phyloP scores from a whole-genome alignment of 2,797 vertebrate genomes.

The Gallinago solitaria region DNA sequence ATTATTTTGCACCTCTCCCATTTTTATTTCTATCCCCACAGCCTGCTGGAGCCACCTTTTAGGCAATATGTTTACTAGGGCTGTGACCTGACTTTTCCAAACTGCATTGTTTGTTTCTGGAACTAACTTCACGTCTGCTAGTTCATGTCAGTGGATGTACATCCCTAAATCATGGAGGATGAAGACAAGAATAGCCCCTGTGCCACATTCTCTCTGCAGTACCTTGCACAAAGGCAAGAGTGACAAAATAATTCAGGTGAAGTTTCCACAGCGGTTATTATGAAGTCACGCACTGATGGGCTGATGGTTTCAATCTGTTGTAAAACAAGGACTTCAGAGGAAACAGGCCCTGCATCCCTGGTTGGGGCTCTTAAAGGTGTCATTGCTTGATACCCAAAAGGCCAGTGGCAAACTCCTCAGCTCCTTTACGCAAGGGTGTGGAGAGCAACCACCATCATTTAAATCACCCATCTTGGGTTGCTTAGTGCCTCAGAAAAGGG shows the following conservation, averaged over 20 bases:
- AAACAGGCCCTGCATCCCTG: not conserved
- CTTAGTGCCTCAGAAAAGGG: not conserved
- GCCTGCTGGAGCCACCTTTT: not conserved
- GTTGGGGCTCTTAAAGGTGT: not conserved
- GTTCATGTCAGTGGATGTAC: not conserved
- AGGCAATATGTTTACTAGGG: not conserved
- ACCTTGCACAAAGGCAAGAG: not conserved
- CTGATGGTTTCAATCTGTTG: not conserved
- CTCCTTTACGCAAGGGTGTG: not conserved
- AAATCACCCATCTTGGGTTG: not conserved
- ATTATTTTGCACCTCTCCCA: not conserved
- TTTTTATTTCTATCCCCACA: not conserved
- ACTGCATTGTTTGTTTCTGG: not conserved
- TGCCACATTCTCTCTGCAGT: not conserved
- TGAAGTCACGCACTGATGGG: not conserved
- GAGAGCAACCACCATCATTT: not conserved
- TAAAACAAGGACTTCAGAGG: not conserved
- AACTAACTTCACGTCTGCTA: not conserved
- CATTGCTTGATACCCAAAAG: not conserved
- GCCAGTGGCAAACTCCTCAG: not conserved
- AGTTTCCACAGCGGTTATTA: not conserved
- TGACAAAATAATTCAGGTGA: not conserved
- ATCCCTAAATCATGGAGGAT: not conserved
- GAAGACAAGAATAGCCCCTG: not conserved
- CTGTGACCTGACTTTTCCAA: not conserved